phyloP scores from a whole-genome alignment of 2,888 invertebrate genomes.

The Trichopria drosophilae region DNA sequence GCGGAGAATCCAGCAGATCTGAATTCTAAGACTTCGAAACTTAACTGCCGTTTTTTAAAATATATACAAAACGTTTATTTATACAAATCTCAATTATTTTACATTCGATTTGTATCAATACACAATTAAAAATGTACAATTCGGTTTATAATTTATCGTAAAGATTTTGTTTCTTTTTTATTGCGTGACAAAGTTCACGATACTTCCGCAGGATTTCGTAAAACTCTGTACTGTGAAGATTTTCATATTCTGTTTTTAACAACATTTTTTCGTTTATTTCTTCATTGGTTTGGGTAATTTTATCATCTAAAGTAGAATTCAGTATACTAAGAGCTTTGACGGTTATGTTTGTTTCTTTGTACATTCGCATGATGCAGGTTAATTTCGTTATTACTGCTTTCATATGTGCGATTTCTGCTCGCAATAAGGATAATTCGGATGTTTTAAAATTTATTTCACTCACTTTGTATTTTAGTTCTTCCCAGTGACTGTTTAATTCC shows the following conservation, averaged over 20 bases:
- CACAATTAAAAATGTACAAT: no score
- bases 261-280: slow-evolving; percentile 54
- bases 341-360: slow-evolving; percentile 56
- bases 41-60: no score
- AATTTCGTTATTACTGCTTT: slow-evolving; percentile 53
- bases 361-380: slow-evolving; percentile 55
- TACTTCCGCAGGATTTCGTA: slow-evolving; percentile 57
- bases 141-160: slow-evolving; percentile 38
- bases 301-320: slow-evolving; percentile 52
- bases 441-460: slow-evolving; percentile 50
- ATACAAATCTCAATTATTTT: no score
- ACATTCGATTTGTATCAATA: no score
- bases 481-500: slow-evolving; percentile 52
- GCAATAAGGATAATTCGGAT: slow-evolving; percentile 43
- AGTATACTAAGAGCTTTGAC: slow-evolving; percentile 56
- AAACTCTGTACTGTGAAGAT: slow-evolving; percentile 56
- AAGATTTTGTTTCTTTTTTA: slow-evolving; percentile 56
- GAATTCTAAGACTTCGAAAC: no score
- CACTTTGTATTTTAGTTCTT: slow-evolving; percentile 49
- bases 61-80: no score
- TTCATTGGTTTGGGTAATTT: slow-evolving; percentile 49
- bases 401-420: slow-evolving; percentile 48
- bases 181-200: slow-evolving; percentile 51
- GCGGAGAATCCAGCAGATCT: no score
- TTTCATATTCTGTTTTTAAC: slow-evolving; percentile 55